Conservation (phyloP, 53 echinoderm and acorn worm species). For the Holothuria leucospilota region DNA sequence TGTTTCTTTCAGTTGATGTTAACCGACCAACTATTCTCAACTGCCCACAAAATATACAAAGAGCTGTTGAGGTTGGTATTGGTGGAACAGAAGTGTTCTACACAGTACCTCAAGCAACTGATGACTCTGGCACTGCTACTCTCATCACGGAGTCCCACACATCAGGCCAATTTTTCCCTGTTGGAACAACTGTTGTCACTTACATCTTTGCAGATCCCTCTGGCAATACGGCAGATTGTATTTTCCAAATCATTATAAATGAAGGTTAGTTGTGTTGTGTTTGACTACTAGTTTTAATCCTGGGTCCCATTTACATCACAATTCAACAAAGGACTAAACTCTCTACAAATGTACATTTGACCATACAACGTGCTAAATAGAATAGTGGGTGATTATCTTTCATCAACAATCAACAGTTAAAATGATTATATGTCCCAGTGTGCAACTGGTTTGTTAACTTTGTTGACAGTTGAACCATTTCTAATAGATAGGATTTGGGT, state of each 20-base stretch:
- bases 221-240: constrained; percentile 56
- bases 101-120: constrained; percentile 65
- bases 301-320: not conserved
- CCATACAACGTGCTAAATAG: no score
- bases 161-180: constrained; percentile 70
- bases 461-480: no score
- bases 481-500: no score
- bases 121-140: constrained; percentile 70
- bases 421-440: no score
- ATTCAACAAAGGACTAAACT: no score
- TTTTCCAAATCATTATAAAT: constrained; percentile 61
- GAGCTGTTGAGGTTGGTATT: constrained; percentile 48
- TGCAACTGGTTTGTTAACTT: no score
- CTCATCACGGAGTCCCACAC: constrained; percentile 59
- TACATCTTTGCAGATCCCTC: constrained; percentile 68
- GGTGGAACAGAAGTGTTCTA: constrained; percentile 36
- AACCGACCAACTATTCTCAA: constrained; percentile 48
- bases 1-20: constrained; percentile 28
- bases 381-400: no score
- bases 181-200: constrained; percentile 62
- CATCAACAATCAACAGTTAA: no score
- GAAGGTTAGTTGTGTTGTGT: constrained; percentile 58
- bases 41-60: constrained; percentile 16
- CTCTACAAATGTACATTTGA: no score
- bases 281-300: not conserved